Conservation (phyloP, 1,140 invertebrate species). For the Aphis gossypii region DNA sequence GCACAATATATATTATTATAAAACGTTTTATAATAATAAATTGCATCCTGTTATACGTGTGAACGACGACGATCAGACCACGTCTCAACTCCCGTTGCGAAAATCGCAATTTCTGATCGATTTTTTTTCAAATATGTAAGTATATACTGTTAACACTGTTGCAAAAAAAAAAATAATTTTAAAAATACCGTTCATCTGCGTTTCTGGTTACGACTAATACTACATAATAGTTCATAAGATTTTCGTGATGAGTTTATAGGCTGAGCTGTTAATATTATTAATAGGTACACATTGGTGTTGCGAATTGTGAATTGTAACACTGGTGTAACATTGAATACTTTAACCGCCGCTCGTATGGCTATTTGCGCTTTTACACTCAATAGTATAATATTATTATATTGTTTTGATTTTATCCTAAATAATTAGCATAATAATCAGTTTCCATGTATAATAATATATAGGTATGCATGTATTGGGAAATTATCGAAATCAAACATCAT, state of each 20-base stretch:
- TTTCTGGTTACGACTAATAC: no score
- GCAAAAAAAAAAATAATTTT: not conserved
- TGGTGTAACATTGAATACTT: not conserved
- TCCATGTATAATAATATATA: no score
- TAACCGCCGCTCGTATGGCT: not conserved
- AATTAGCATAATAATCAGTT: no score
- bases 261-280: no score
- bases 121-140: not conserved
- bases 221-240: not conserved
- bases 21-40: not conserved
- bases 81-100: no score
- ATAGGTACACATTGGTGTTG: not conserved
- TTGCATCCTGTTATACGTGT: not conserved
- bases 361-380: not conserved
- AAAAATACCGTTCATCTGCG: not conserved
- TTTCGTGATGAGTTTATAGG: not conserved
- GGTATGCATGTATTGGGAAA: not conserved
- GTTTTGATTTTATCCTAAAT: no score
- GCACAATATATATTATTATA: not conserved
- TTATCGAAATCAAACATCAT: not conserved
- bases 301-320: not conserved
- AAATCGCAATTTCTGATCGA: not conserved
- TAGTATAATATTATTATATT: not conserved
- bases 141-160: not conserved
- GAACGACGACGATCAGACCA: not conserved